These are phyloP conservation scores for Ficedula albicollis DNA, from an alignment of 2,797 vertebrate genomes.

Conservation along the genomic window DNA sequence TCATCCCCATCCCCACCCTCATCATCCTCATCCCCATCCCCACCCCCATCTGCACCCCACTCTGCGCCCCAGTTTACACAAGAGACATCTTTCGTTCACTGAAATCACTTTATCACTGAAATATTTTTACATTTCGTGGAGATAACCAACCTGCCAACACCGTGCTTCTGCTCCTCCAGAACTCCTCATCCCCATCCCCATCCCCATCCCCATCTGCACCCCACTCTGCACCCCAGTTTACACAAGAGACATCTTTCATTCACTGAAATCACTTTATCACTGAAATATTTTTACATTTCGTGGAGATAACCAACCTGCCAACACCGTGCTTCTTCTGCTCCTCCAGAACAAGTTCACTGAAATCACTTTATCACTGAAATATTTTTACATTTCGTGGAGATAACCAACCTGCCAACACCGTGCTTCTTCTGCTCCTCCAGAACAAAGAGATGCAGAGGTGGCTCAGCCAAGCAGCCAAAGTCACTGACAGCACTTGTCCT, in stretches of 20 bases:
- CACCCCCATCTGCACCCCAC: background rate
- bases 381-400: background rate
- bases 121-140: background rate
- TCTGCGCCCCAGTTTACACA: fast-evolving
- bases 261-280: background rate
- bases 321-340: background rate
- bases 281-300: conserved; percentile 6
- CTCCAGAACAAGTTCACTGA: background rate
- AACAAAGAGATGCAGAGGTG: background rate
- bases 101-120: conserved; percentile 16
- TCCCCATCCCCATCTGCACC: background rate
- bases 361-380: conserved; percentile 22
- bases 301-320: background rate
- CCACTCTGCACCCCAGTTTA: fast-evolving
- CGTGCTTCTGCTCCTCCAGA: background rate
- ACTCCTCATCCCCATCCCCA: background rate
- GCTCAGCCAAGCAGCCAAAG: background rate
- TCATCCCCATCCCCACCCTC: no score
- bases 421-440: background rate
- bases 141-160: background rate
- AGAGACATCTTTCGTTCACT: background rate
- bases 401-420: background rate
- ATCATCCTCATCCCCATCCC: no score
- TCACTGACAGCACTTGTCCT: background rate
- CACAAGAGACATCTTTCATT: fast-evolving